Conservation (phyloP, 2,888 invertebrate genomes). For the Drosophila diplacantha region DNA sequence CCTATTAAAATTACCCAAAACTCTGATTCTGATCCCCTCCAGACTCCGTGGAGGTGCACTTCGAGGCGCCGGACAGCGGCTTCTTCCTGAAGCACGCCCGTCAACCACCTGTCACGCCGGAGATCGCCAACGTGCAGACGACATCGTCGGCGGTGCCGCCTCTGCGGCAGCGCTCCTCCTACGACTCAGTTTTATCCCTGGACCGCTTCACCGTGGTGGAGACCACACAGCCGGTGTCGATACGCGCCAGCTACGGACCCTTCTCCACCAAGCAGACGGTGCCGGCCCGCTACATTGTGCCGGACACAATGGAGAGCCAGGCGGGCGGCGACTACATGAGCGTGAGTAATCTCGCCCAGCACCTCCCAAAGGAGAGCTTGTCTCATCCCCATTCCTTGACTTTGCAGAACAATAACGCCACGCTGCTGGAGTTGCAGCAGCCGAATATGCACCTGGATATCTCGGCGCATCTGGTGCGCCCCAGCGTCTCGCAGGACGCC, state of each 20-base stretch:
- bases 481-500: slow-evolving; percentile 90
- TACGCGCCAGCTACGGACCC: slow-evolving; percentile 94
- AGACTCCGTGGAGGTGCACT: slow-evolving; percentile 92
- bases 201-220: slow-evolving; percentile 95
- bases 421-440: slow-evolving; percentile 82
- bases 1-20: neutral
- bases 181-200: slow-evolving; percentile 86
- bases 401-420: slow-evolving; percentile 80
- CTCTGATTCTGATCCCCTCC: slow-evolving; percentile 73
- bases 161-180: slow-evolving; percentile 52
- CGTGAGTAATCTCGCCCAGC: slow-evolving; percentile 57
- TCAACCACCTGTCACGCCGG: slow-evolving; percentile 81
- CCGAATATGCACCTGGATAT: slow-evolving; percentile 89
- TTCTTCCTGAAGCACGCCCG: slow-evolving; percentile 91
- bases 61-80: slow-evolving; percentile 93
- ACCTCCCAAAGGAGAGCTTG: neutral
- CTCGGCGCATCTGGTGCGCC: slow-evolving; percentile 94
- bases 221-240: slow-evolving; percentile 92
- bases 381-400: neutral
- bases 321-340: slow-evolving; percentile 70
- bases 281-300: slow-evolving; percentile 90
- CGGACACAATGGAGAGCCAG: slow-evolving; percentile 86
- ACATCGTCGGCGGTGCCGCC: slow-evolving; percentile 65
- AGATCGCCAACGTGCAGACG: slow-evolving; percentile 72
- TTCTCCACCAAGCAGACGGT: slow-evolving; percentile 97